Conservation (phyloP, 2,113 vertebrate species). For the Hippoglossus stenolepis region DNA sequence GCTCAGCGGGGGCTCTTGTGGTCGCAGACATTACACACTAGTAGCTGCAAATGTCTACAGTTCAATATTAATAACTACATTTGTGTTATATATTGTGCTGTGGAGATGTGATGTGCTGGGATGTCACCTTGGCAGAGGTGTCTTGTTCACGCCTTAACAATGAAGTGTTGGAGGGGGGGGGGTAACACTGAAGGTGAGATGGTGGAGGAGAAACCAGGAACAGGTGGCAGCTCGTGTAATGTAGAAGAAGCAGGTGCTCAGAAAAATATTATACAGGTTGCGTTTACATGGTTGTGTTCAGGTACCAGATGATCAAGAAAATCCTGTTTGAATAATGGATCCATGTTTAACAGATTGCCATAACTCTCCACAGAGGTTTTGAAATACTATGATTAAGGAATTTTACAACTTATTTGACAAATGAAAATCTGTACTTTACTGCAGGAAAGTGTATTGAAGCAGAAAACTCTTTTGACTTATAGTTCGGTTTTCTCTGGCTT, state of each 20-base stretch:
- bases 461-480: too few species aligned
- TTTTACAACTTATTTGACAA: too few species aligned
- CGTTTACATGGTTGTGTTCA: too few species aligned
- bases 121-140: slow-evolving; percentile 12
- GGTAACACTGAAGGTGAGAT: slow-evolving; percentile 1
- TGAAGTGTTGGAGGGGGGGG: background rate
- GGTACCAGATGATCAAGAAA: too few species aligned
- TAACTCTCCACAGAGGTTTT: too few species aligned
- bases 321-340: too few species aligned
- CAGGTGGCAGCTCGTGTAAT: background rate
- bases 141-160: slow-evolving; percentile 26
- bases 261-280: too few species aligned
- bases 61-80: background rate
- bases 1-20: slow-evolving; percentile 11
- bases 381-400: too few species aligned
- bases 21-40: background rate
- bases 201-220: background rate
- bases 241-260: background rate
- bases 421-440: too few species aligned
- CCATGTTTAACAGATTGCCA: too few species aligned
- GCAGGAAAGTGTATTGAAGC: too few species aligned
- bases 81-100: background rate
- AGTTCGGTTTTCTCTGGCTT: too few species aligned
- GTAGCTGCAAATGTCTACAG: background rate
- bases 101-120: background rate